Evolutionary conservation across 2,797 vertebrate species (phyloP).

Genomic region (Miichthys miiuy): DNA sequence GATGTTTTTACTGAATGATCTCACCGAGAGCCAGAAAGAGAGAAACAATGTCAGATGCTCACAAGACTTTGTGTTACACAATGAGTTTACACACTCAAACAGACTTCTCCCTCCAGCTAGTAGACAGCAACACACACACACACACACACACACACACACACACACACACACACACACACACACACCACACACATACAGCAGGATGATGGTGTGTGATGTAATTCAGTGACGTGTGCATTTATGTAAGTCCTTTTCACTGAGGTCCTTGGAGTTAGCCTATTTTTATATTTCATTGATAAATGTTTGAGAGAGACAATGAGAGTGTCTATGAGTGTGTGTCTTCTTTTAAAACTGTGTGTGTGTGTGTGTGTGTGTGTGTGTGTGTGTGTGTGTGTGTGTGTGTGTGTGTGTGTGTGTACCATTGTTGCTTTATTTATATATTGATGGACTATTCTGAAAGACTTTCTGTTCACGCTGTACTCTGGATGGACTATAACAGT

Average conservation of each 20-base stretch:
- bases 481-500: slow-evolving; percentile 11
- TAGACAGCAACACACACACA: slow-evolving; percentile 9
- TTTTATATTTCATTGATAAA: slow-evolving; percentile 75
- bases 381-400: background rate
- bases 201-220: slow-evolving; percentile 75
- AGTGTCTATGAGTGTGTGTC: background rate
- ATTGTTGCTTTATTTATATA: slow-evolving; percentile 29
- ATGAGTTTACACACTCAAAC: slow-evolving; percentile 53
- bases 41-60: slow-evolving; percentile 12
- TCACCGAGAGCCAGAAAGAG: slow-evolving; percentile 17
- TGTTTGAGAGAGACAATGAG: slow-evolving; percentile 38
- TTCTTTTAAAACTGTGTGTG: background rate
- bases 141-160: slow-evolving; percentile 22
- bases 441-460: background rate
- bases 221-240: slow-evolving; percentile 76
- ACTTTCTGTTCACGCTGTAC: slow-evolving; percentile 6
- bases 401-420: slow-evolving; percentile 7
- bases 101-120: slow-evolving; percentile 55
- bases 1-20: slow-evolving; percentile 60
- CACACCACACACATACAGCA: slow-evolving; percentile 60
- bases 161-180: slow-evolving; percentile 32
- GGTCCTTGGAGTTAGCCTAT: slow-evolving; percentile 69
- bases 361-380: background rate
- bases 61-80: no score
- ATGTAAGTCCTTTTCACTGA: slow-evolving; percentile 74